phyloP scores from a whole-genome alignment of 2,888 invertebrate species.

The Eupithecia vulgata region DNA sequence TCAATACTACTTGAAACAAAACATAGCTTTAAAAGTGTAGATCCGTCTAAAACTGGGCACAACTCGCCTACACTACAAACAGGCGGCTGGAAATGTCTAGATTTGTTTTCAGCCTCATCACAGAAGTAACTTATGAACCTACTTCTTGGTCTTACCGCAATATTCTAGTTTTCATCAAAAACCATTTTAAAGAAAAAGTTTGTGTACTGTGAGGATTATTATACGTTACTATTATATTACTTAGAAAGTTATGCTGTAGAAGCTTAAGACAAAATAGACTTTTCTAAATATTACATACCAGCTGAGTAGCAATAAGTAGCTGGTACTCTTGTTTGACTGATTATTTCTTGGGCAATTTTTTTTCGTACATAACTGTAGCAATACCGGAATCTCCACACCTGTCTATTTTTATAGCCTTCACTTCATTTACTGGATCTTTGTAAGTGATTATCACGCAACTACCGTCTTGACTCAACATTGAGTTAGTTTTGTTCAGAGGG shows the following conservation, averaged over 20 bases:
- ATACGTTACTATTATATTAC: too few relatives aligned
- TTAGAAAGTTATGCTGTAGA: neutral
- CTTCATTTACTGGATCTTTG: constrained; percentile 11
- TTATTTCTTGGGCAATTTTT: constrained; percentile 1
- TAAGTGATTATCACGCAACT: constrained; percentile 25
- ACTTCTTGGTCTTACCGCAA: too few relatives aligned
- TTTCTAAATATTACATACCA: neutral
- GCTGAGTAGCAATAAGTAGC: too few relatives aligned
- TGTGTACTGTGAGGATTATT: too few relatives aligned
- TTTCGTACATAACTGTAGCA: constrained; percentile 8
- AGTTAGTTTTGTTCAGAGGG: constrained; percentile 18
- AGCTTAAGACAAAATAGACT: neutral
- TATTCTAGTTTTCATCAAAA: neutral
- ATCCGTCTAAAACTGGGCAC: too few relatives aligned
- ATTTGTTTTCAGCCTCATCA: too few relatives aligned
- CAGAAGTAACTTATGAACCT: too few relatives aligned
- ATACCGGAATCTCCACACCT: neutral
- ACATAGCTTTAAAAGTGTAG: neutral
- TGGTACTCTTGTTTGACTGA: neutral
- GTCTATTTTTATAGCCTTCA: constrained; percentile 13
- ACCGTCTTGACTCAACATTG: constrained; percentile 23
- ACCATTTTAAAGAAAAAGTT: constrained; percentile 30
- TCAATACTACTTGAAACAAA: too few relatives aligned
- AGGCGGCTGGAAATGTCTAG: too few relatives aligned
- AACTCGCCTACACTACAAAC: too few relatives aligned